These are phyloP conservation scores for Nephotettix cincticeps DNA, from an alignment of 1,140 invertebrate species.

Conservation along the genomic window DNA sequence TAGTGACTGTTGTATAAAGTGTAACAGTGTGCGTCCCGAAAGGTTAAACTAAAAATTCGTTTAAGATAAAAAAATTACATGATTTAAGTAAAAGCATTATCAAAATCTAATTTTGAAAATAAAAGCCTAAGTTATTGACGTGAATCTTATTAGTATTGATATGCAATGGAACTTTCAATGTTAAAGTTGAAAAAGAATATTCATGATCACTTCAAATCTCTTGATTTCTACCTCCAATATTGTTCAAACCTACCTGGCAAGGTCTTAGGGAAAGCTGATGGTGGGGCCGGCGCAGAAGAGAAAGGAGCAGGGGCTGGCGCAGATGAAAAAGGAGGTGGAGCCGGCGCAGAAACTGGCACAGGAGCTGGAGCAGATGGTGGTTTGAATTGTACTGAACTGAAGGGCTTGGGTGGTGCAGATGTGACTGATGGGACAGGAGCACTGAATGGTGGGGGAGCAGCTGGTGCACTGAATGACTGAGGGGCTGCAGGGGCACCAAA, in stretches of 20 bases:
- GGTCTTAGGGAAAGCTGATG: conserved; percentile 15
- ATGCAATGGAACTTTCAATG: no score
- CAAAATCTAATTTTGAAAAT: no score
- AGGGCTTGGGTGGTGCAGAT: conserved; percentile 37
- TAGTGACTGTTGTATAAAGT: no score
- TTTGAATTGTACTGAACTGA: conserved; percentile 42
- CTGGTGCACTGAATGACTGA: conserved; percentile 41
- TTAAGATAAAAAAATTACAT: no score
- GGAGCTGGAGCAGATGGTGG: conserved; percentile 39
- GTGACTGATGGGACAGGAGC: conserved; percentile 48
- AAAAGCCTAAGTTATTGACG: no score
- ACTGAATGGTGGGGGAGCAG: conserved; percentile 46
- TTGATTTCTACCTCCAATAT: no score
- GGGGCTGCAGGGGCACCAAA: conserved; percentile 51
- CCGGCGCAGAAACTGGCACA: not conserved
- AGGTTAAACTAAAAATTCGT: no score
- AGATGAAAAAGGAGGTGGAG: conserved; percentile 36
- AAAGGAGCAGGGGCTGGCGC: conserved; percentile 16
- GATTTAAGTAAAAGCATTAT: no score
- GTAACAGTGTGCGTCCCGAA: no score
- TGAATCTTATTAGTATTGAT: no score
- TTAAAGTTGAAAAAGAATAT: no score
- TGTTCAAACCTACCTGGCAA: conserved; percentile 23
- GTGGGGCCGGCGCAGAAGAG: not conserved
- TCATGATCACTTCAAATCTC: no score